Conservation (phyloP, 2,113 vertebrate species). For the Otolemur garnettii region DNA sequence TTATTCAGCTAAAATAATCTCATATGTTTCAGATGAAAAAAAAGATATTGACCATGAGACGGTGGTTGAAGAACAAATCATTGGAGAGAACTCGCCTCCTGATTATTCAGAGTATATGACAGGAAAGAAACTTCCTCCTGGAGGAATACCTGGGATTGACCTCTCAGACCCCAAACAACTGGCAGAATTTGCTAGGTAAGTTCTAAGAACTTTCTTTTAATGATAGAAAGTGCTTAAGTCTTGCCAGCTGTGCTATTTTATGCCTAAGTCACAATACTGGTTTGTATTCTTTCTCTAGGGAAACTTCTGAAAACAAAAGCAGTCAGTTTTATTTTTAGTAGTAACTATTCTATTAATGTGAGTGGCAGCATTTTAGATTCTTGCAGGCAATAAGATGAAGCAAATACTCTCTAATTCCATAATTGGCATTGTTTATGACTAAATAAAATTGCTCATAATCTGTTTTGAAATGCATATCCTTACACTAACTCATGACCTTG, state of each 20-base stretch:
- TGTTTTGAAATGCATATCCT: not conserved
- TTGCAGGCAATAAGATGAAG: not conserved
- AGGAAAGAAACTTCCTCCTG: constrained; percentile 98
- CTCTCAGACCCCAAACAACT: constrained; percentile 98
- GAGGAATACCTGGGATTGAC: constrained; percentile 98
- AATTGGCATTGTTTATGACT: not conserved
- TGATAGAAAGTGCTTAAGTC: constrained; percentile 8
- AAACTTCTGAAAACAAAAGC: constrained; percentile 45
- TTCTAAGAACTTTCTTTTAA: constrained; percentile 37
- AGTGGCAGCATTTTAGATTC: not conserved
- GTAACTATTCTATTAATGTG: not conserved
- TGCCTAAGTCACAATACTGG: constrained; percentile 1
- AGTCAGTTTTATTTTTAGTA: constrained; percentile 31
- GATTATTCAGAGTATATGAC: constrained; percentile 99
- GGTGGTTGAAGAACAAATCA: constrained; percentile 96
- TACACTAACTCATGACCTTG: not conserved
- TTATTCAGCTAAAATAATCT: constrained; percentile 52
- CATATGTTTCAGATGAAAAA: constrained; percentile 95
- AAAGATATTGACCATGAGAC: constrained; percentile 99
- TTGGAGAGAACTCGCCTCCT: constrained; percentile 97
- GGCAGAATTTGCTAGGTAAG: constrained; percentile 98
- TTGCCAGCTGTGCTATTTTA: not conserved
- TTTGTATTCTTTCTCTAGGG: constrained; percentile 47
- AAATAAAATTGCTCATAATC: not conserved
- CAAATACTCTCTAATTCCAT: not conserved